Base-by-base conservation (phyloP, 2,888 invertebrate species). In the Tiliacea aurago region DNA sequence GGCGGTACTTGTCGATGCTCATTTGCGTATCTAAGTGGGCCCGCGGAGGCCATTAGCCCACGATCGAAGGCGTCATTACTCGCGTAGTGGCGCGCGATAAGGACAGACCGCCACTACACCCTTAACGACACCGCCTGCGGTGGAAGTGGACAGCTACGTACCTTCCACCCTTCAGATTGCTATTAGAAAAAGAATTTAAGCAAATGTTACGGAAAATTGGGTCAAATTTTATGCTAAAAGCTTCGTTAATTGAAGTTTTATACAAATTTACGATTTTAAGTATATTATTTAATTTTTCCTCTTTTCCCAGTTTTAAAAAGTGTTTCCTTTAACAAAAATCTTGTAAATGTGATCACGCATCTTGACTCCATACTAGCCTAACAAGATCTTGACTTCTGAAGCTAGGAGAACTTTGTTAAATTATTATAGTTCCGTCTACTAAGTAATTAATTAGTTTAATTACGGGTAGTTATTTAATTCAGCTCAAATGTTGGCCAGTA, bases 1-100 rank as follows among this genome's bases (percentile, higher is more conserved):
- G 89, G 84, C 86, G 87, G 90, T 87, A 91, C 90, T 94, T 91
- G 92, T 91, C 93, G 94, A 93, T 94, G 95, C 94, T 95, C 96
- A 95, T 96, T 96, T 96, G 95, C 96, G 95, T 96, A 96, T 96
- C 96, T 95, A 95, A 96, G 95, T 95, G 95, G 94, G 91, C 92
- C 93, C 94, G 92, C 91, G 92, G 93, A 93, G 93, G 94, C 95
- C 95, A 96, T 96, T 96, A 96, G 94, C 93, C 91, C 89, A 89
- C 95, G 95, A 95, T 95, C 95, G 95, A 93, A 94, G 94, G 92
- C 93, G 93, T 94, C 95, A 94, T 96, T 96, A 96, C 94, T 94
- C 92, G 94, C 91, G 91, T 91, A 93, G 94, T 90, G 92, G 91
- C 89, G 89, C 89, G 91, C 95, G 95, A 96, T 95, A 96, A 95